Evolutionary conservation across 2,113 vertebrate species (phyloP).

Genomic region (Grallaria varia): DNA sequence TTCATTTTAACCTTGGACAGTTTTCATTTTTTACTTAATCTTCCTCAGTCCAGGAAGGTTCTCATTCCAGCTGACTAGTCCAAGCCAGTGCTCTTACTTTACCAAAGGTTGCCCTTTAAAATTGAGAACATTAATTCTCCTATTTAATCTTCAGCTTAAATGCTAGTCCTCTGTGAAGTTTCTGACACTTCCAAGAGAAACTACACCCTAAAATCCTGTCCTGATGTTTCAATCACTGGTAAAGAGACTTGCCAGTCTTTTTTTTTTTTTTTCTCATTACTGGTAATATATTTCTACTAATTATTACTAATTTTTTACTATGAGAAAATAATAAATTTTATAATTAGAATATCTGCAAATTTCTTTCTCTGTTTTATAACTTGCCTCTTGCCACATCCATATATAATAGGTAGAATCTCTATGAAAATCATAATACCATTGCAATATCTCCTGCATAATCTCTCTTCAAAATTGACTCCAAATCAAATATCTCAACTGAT

Average conservation of each 20-base stretch:
- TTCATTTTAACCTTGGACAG: not conserved
- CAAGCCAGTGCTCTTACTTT: not conserved
- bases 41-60: not conserved
- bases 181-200: not conserved
- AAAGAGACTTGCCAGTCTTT: not conserved
- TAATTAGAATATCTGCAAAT: not conserved
- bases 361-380: not conserved
- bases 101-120: not conserved
- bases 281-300: not conserved
- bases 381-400: accelerated
- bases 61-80: not conserved
- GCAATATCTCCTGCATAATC: not conserved
- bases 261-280: not conserved
- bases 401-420: not conserved
- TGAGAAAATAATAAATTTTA: not conserved
- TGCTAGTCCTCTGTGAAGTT: not conserved
- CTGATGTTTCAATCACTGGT: not conserved
- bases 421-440: not conserved
- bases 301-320: not conserved
- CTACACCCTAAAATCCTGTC: not conserved
- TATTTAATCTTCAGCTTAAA: not conserved
- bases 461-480: not conserved
- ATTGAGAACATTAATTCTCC: not conserved
- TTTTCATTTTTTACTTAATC: not conserved
- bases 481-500: not conserved